These are phyloP conservation scores for Gymnoscelis rufifasciata DNA, from an alignment of 2,888 invertebrate species.

Conservation along the genomic window DNA sequence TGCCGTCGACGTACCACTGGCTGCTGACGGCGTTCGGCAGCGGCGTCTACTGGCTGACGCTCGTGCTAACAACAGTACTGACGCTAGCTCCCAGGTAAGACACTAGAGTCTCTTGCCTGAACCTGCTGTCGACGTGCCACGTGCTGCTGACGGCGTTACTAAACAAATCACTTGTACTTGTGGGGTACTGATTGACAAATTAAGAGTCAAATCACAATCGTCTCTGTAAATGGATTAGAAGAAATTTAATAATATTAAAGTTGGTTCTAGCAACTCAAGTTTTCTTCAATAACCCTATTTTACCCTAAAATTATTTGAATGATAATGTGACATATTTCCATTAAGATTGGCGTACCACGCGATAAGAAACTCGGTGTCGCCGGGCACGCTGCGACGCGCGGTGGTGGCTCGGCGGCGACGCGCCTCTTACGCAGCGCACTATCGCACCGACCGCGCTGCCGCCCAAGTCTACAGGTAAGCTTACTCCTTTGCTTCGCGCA, in stretches of 20 bases:
- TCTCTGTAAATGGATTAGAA: no score
- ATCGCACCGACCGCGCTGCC: constrained; percentile 46
- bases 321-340: not conserved
- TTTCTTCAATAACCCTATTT: no score
- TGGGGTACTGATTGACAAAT: no score
- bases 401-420: constrained; percentile 79
- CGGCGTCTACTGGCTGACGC: constrained; percentile 89
- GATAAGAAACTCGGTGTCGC: constrained; percentile 83
- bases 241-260: no score
- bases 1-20: constrained; percentile 85
- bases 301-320: no score
- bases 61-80: constrained; percentile 86
- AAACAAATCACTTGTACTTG: no score
- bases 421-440: constrained; percentile 52
- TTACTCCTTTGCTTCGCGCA: no score
- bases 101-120: not conserved
- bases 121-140: no score
- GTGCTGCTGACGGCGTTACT: no score
- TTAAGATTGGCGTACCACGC: constrained; percentile 84
- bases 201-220: no score
- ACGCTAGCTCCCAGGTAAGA: constrained; percentile 90
- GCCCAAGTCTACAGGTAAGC: constrained; percentile 55
- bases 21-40: constrained; percentile 87
- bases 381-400: constrained; percentile 86
- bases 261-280: no score